Percentiles rank a stretch among this genome's conserved stretches.
phyloP scores from a whole-genome alignment of 30 jellyfish, hydroid and myxozoan species.

The Chironex yamaguchii region DNA sequence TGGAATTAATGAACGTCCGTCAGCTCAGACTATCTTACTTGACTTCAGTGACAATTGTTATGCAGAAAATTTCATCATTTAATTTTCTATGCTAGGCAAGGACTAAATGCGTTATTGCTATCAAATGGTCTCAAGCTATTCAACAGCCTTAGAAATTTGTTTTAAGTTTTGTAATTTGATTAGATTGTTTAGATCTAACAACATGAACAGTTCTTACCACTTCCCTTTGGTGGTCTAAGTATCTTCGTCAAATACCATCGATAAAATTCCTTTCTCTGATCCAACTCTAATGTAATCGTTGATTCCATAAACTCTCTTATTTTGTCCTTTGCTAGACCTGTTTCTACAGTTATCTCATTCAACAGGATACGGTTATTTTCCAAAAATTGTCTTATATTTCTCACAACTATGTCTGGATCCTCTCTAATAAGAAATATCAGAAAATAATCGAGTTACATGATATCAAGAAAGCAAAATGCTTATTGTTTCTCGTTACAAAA shows the following conservation, averaged over 20 bases:
- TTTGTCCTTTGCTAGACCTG: conserved; percentile 77
- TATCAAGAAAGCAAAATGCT: neutral
- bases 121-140: neutral
- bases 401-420: conserved; percentile 71
- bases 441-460: neutral
- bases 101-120: too few species aligned
- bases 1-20: too few species aligned
- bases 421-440: conserved; percentile 62
- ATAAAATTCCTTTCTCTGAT: conserved; percentile 80
- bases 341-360: conserved; percentile 87
- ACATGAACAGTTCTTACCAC: too few species aligned
- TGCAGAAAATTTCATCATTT: too few species aligned
- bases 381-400: conserved; percentile 85
- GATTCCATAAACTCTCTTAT: conserved; percentile 77
- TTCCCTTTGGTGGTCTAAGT: conserved; percentile 88
- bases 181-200: too few species aligned
- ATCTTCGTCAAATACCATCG: conserved; percentile 95
- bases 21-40: too few species aligned
- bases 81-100: too few species aligned
- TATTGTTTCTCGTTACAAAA: neutral
- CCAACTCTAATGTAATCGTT: conserved; percentile 41
- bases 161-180: too few species aligned
- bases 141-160: neutral
- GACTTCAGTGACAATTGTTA: too few species aligned
- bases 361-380: conserved; percentile 81